These are phyloP conservation scores for Dione juno DNA, from an alignment of 2,888 invertebrate species.

Conservation along the genomic window DNA sequence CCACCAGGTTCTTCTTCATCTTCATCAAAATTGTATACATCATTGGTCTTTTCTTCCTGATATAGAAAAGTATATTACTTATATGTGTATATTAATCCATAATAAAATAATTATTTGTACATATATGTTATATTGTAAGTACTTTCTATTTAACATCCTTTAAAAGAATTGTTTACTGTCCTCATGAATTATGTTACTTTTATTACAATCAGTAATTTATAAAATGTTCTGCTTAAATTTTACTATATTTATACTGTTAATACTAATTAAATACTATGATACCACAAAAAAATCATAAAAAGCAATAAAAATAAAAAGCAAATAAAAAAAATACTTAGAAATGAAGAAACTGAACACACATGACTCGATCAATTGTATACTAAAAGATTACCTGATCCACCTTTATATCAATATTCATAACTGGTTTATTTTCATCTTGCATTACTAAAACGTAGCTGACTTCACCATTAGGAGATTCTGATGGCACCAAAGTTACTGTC, in stretches of 20 bases:
- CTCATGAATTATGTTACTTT: too few relatives aligned
- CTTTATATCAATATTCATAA: slow-evolving; percentile 66
- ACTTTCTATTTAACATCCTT: too few relatives aligned
- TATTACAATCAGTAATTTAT: neutral
- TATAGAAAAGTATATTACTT: slow-evolving; percentile 8
- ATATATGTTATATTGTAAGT: too few relatives aligned
- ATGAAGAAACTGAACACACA: slow-evolving; percentile 13
- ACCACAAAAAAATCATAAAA: neutral
- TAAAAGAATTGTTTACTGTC: too few relatives aligned
- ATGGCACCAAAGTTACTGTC: slow-evolving; percentile 92
- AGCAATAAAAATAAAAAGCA: neutral
- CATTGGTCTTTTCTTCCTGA: slow-evolving; percentile 65
- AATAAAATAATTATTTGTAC: too few relatives aligned
- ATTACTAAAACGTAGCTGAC: slow-evolving; percentile 95
- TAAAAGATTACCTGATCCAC: slow-evolving; percentile 57
- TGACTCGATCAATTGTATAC: slow-evolving; percentile 49
- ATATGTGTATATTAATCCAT: too few relatives aligned
- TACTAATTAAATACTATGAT: too few relatives aligned
- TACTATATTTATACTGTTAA: neutral
- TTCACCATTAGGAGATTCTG: slow-evolving; percentile 89
- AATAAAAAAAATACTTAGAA: slow-evolving; percentile 7
- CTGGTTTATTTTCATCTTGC: slow-evolving; percentile 86
- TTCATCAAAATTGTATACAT: slow-evolving; percentile 90
- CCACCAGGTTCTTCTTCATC: slow-evolving; percentile 68
- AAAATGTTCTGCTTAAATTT: neutral